Percentiles rank a stretch among this genome's conserved stretches.
Evolutionary conservation across 2,113 vertebrate species (phyloP).

Genomic region (Clarias batrachus): DNA sequence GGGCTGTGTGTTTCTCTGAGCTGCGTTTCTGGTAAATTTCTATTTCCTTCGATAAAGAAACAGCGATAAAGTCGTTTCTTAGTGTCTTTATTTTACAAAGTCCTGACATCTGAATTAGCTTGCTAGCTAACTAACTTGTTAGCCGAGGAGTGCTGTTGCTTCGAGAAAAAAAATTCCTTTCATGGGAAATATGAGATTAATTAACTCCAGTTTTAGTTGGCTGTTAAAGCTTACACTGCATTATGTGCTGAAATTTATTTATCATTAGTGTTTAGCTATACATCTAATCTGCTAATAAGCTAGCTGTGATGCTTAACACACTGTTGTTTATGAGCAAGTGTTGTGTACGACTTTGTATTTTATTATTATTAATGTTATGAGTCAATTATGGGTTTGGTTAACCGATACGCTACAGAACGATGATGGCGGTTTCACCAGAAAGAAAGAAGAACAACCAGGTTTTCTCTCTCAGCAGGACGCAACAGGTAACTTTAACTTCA

Average conservation of each 20-base stretch:
- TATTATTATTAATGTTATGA: background rate
- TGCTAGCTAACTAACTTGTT: constrained; percentile 24
- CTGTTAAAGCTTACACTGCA: too few species aligned
- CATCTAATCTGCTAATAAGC: background rate
- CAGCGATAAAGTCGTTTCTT: background rate
- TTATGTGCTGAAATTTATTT: background rate
- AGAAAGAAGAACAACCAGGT: background rate
- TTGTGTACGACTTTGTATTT: background rate
- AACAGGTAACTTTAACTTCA: background rate
- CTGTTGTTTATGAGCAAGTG: background rate
- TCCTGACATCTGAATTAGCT: constrained; percentile 25
- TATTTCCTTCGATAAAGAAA: too few species aligned
- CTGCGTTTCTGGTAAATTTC: constrained; percentile 14
- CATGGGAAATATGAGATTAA: background rate
- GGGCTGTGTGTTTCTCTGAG: background rate
- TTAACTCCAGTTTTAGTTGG: background rate
- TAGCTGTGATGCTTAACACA: background rate
- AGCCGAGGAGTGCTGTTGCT: background rate
- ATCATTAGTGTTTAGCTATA: constrained; percentile 15
- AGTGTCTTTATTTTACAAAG: background rate
- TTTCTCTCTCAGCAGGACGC: background rate
- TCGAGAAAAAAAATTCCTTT: background rate
- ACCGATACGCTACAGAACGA: background rate
- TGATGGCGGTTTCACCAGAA: background rate
- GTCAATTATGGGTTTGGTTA: background rate